These are phyloP conservation scores for Scomberomorus guttatus DNA, from an alignment of 2,797 vertebrate species.

Conservation along the genomic window DNA sequence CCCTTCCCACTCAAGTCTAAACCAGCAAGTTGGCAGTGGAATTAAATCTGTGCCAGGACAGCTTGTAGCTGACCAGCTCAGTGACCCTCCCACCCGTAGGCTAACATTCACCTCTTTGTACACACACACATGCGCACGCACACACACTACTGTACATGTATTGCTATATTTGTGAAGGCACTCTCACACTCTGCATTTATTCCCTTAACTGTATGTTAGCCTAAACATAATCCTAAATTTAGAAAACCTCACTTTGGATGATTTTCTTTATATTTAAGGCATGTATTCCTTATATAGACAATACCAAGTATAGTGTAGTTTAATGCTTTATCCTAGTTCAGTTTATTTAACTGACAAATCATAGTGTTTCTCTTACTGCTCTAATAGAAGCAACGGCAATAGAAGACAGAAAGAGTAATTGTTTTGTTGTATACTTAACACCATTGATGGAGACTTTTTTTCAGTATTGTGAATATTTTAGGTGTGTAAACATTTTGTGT, in stretches of 20 bases:
- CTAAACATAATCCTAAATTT: no score
- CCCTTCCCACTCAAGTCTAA: constrained; percentile 1
- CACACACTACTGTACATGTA: not conserved
- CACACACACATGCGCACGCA: not conserved
- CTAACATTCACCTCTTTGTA: not conserved
- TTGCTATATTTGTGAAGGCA: no score
- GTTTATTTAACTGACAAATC: not conserved
- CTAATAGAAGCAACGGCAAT: not conserved
- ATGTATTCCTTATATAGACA: not conserved
- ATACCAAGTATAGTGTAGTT: not conserved
- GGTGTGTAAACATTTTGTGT: not conserved
- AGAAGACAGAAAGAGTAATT: not conserved
- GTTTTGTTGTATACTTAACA: not conserved
- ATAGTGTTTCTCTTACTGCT: not conserved
- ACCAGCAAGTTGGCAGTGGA: not conserved
- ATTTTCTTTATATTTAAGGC: not conserved
- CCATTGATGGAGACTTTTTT: not conserved
- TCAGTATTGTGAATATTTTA: not conserved
- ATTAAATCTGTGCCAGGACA: not conserved
- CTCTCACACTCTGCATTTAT: not conserved
- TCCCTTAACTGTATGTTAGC: not conserved
- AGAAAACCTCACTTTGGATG: not conserved
- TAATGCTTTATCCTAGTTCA: not conserved
- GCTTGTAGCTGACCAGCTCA: not conserved
- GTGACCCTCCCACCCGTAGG: not conserved